Conservation (phyloP, 2,888 invertebrate species). For the Cerastis rubricosa region DNA sequence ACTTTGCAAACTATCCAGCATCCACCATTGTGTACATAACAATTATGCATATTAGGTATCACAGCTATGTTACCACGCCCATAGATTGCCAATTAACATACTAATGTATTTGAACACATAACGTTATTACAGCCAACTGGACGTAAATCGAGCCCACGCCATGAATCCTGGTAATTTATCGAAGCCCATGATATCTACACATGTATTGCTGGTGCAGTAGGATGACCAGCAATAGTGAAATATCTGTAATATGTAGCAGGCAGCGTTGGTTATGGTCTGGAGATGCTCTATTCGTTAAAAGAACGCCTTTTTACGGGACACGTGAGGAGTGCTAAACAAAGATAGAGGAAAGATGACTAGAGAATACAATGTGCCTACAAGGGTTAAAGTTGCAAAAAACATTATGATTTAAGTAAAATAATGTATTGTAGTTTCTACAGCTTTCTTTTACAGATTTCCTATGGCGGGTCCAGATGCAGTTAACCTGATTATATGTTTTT, state of each 20-base stretch:
- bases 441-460: too few species aligned
- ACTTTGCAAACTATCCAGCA: neutral
- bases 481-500: too few species aligned
- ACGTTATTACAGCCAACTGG: conserved; percentile 35
- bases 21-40: neutral
- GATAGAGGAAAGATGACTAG: neutral
- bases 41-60: neutral
- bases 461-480: too few species aligned
- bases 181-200: conserved; percentile 49
- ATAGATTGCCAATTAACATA: conserved; percentile 47
- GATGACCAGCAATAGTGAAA: conserved; percentile 9
- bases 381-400: neutral
- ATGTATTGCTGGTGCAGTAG: conserved; percentile 35
- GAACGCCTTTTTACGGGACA: neutral
- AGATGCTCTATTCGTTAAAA: neutral
- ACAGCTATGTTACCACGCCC: neutral
- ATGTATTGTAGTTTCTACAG: neutral
- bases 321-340: neutral
- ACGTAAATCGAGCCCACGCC: conserved; percentile 52
- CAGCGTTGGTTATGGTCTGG: neutral
- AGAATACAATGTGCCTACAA: neutral
- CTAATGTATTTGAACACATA: conserved; percentile 45
- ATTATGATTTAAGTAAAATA: neutral
- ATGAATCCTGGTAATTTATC: conserved; percentile 63
- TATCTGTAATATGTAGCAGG: neutral